Evolutionary conservation across 2,888 invertebrate genomes (phyloP), one percentile per base, ranked within the genome.

Genomic region (Tribolium freemani): DNA sequence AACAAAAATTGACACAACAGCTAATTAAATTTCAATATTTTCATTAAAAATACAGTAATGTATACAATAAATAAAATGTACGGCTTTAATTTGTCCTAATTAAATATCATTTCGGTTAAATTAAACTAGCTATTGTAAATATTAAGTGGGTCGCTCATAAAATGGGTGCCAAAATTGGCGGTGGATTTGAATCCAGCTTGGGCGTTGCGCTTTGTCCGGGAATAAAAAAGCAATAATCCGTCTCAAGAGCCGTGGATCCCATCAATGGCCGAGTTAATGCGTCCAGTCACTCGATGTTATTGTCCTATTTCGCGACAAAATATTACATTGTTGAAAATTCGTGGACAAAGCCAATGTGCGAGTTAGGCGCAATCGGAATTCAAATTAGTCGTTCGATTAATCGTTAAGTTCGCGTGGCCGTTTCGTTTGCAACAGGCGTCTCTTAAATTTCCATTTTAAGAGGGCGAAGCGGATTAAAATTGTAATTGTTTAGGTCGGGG

Each of bases 401-500:
- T 63, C 46, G 60, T 46, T 48, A 60, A 60, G 60, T 48, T 63
- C 21, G 51, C 51, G 63, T 56, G 38, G 60, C 48, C 48, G 48
- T 60, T 60, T 11, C 45, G 57, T 13, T 50, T 45, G 31, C 45
- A 60, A 30, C 63, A 63, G 46, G 44, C 50, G 45, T 53, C 69
- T 72, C 61, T 69, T 67, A 68, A 68, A 75, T 74, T 75, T 72
- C 45, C 71, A 68, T 72, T 77, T 77, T 74, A 66, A 66, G 66
- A 63, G 72, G 61, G 53, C 50, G 31, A 26, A 54, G 64, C 73
- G 74, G 75, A 76, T 75, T 78, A 77, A 78, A 78, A 76, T 74
- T 71, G 74, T 58, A 68, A 75, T 73, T 77, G 77, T 78, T 77
- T 79, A 75, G 68, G 75, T 76, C 56, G 60, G 76, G 72, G 77